Base-by-base conservation (phyloP, 2,888 invertebrate genomes). In the Melanostoma scalare region DNA sequence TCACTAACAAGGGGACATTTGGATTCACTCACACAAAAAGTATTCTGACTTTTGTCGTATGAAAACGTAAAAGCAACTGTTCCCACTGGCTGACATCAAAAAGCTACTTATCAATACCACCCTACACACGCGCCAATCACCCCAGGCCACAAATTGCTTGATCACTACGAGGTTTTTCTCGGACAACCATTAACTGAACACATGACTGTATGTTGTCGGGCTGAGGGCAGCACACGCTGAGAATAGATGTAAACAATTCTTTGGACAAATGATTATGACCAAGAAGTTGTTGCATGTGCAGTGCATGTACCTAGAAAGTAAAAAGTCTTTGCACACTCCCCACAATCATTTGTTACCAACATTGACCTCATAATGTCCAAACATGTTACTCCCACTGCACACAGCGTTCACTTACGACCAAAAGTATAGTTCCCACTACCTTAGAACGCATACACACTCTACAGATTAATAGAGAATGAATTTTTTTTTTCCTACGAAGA, bases 341-440 rank as follows among this genome's bases (percentile, higher is more conserved):
- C 63, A 65, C 60, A 74, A 58, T 58, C 65, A 84, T 84, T 84
- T 78, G 69, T 84, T 79, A 84, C 53, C 69, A 68, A 55, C 78
- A 65, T 67, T 79, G 78, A 84, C 82, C 82, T 84, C 78, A 84
- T 74, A 63, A 61, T 84, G 77, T 82, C 81, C 73, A 67, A 58
- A 58, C 58, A 74, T 55, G 69, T 65, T 60, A 63, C 38, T 63
- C 35, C 9, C 33, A 35, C 9, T 38, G 30, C 10, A 0, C 42
- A 46, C 33, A 1, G 46, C 8, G 31, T 46, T 20, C 3, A 6
- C 8, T 20, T 20, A 20, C 20, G 20, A 20, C 20, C 20, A 20
- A n/a, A n/a, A 20, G 20, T 35, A 20, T 3, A 31, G 4, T 4
- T 40, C 42, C 58, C 30, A 60, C 20, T 38, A 50, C 46, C 10